phyloP scores from a whole-genome alignment of 2,797 vertebrate genomes.

The Onychomys arenicola region DNA sequence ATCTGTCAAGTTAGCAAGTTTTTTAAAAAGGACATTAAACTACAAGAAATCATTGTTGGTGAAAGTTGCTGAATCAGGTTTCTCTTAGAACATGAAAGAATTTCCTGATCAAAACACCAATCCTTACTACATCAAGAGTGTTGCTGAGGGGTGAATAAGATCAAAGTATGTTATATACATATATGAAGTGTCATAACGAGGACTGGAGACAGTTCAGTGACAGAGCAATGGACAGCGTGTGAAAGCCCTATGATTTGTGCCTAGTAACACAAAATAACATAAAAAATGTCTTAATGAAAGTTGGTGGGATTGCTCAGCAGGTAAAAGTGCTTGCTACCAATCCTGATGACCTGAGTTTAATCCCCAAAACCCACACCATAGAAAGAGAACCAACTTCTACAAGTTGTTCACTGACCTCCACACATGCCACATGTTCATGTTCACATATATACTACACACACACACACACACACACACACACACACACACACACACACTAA shows the following conservation, averaged over 20 bases:
- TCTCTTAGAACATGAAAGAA: too few relatives aligned
- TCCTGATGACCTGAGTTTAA: not conserved
- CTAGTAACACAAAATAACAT: not conserved
- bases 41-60: too few relatives aligned
- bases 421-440: not conserved
- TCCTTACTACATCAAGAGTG: too few relatives aligned
- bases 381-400: not conserved
- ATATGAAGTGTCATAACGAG: too few relatives aligned
- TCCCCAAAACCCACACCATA: not conserved
- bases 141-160: too few relatives aligned
- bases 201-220: too few relatives aligned
- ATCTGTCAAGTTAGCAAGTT: too few relatives aligned
- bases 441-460: not conserved
- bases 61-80: too few relatives aligned
- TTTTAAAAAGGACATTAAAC: too few relatives aligned
- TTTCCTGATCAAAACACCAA: too few relatives aligned
- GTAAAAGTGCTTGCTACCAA: not conserved
- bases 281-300: not conserved
- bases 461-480: too few relatives aligned
- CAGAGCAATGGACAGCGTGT: not conserved
- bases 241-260: not conserved
- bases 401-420: not conserved
- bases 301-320: not conserved
- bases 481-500: not conserved
- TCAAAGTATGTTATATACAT: too few relatives aligned